phyloP scores from a whole-genome alignment of 2,888 invertebrate species.

The Hydropsyche betteni region DNA sequence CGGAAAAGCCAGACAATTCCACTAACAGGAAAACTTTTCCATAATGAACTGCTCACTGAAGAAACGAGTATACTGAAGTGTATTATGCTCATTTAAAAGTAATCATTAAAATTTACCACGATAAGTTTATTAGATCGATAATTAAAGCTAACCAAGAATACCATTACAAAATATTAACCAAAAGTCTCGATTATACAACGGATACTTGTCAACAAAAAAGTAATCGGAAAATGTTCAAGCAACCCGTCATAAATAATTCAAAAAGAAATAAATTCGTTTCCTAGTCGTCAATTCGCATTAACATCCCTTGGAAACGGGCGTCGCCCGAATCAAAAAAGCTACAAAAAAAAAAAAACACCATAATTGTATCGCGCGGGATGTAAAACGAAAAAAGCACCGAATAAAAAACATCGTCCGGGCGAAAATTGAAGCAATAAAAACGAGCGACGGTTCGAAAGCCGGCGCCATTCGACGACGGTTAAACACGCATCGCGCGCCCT shows the following conservation, averaged over 20 bases:
- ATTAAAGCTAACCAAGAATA: too few species aligned
- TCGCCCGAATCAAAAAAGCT: background rate
- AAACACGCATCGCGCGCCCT: conserved; percentile 13
- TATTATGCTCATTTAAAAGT: background rate
- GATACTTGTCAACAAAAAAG: conserved; percentile 9
- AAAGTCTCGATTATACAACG: background rate
- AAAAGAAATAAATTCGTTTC: conserved; percentile 3
- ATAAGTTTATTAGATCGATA: too few species aligned
- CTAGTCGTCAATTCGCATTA: conserved; percentile 10
- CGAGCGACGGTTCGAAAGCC: background rate
- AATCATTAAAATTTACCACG: background rate
- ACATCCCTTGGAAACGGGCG: background rate
- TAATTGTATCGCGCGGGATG: too few species aligned
- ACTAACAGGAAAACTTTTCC: conserved; percentile 27
- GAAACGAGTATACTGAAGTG: background rate
- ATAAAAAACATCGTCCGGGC: too few species aligned
- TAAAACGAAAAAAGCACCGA: too few species aligned
- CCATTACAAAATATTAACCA: background rate
- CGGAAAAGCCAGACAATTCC: conserved; percentile 18
- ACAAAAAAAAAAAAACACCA: background rate
- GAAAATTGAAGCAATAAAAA: too few species aligned
- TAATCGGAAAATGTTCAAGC: background rate
- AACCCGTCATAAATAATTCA: conserved; percentile 4
- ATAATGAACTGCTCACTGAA: conserved; percentile 11
- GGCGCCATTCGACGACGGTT: background rate